phyloP scores from a whole-genome alignment of 2,797 vertebrate species.

The Knipowitschia caucasica region DNA sequence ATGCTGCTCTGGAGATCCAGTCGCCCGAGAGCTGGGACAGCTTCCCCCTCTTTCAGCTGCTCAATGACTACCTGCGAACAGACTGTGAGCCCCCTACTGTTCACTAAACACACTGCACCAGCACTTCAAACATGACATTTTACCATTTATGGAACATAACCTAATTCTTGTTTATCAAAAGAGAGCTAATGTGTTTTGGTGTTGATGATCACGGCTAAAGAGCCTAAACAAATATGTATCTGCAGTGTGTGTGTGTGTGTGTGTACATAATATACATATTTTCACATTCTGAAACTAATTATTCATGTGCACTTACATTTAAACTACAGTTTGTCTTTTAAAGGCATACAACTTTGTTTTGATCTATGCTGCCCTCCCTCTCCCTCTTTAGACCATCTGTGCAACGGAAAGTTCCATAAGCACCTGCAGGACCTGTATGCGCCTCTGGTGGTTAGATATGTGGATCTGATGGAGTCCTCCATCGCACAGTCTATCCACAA shows the following conservation, averaged over 20 bases:
- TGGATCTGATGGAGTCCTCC: constrained; percentile 99
- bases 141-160: no score
- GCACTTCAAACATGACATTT: background rate
- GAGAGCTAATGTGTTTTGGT: background rate
- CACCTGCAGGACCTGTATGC: constrained; percentile 98
- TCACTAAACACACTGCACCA: background rate
- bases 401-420: constrained; percentile 99
- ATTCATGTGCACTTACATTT: background rate
- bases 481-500: constrained; percentile 99
- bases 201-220: no score
- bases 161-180: background rate
- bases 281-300: background rate
- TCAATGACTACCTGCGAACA: constrained; percentile 95
- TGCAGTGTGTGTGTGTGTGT: no score
- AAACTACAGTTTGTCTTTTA: no score
- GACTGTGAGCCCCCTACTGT: constrained; percentile 82
- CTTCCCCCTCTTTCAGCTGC: constrained; percentile 97
- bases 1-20: constrained; percentile 95
- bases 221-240: background rate
- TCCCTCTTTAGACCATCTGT: constrained; percentile 85
- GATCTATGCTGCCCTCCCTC: background rate
- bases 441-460: constrained; percentile 98
- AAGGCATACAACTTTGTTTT: background rate
- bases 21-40: constrained; percentile 99
- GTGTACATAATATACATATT: no score